phyloP scores from a whole-genome alignment of 2,888 invertebrate genomes.

The Cosmia pyralina region DNA sequence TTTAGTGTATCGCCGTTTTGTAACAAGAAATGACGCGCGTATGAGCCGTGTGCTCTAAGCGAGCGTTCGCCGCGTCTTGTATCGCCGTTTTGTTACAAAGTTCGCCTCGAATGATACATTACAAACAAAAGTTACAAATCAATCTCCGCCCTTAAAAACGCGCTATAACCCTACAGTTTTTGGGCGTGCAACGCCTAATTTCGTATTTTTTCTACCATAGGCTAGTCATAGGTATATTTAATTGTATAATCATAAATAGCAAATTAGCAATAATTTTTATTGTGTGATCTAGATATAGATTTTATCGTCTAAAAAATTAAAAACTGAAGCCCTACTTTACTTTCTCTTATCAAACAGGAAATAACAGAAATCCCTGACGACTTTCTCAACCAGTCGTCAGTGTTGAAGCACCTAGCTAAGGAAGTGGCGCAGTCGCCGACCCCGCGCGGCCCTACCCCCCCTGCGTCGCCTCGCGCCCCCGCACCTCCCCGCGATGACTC shows the following conservation, averaged over 20 bases:
- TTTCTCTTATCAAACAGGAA: conserved; percentile 82
- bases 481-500: conserved; percentile 70
- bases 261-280: neutral
- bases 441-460: conserved; percentile 81
- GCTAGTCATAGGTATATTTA: neutral
- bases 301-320: neutral
- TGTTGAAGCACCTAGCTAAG: conserved; percentile 95
- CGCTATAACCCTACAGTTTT: neutral
- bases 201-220: neutral
- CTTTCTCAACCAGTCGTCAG: conserved; percentile 95
- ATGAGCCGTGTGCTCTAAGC: no score
- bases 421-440: conserved; percentile 91
- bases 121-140: no score
- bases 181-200: neutral
- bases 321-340: neutral
- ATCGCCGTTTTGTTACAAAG: no score
- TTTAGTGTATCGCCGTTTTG: no score
- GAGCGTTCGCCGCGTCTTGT: no score
- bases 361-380: conserved; percentile 96
- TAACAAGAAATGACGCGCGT: no score
- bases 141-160: no score
- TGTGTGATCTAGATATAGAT: neutral
- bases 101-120: no score
- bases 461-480: conserved; percentile 78
- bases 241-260: neutral